Conservation (phyloP, 2,888 invertebrate genomes). For the Liopterus haemorrhoidalis region DNA sequence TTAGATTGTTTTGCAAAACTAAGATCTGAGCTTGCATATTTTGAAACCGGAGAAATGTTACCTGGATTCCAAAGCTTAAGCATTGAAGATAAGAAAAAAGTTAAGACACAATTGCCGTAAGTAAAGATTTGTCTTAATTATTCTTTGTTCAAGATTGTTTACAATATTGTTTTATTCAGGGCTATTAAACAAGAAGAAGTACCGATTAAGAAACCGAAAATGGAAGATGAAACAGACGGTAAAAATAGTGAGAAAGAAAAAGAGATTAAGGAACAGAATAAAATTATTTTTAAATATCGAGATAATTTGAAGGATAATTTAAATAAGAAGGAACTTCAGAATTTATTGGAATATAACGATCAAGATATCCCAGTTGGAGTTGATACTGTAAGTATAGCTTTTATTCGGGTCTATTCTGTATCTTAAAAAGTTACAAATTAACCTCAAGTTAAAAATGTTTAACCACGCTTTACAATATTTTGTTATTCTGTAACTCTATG, state of each 20-base stretch:
- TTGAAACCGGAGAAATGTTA: conserved; percentile 62
- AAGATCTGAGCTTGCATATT: conserved; percentile 67
- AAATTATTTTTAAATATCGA: conserved; percentile 60
- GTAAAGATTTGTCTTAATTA: conserved; percentile 35
- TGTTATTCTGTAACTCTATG: too few relatives aligned
- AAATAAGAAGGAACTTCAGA: conserved; percentile 55
- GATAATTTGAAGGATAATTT: conserved; percentile 57
- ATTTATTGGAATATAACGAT: conserved; percentile 64
- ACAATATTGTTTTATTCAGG: conserved; percentile 33
- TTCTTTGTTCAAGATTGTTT: background rate
- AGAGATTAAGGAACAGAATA: conserved; percentile 65
- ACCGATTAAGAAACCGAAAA: conserved; percentile 65
- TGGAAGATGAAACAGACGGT: conserved; percentile 53
- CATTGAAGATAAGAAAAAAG: conserved; percentile 62
- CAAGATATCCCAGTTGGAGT: conserved; percentile 64
- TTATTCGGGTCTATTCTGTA: conserved; percentile 11
- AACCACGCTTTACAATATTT: too few relatives aligned
- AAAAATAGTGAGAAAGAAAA: conserved; percentile 53
- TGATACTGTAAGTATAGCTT: conserved; percentile 54
- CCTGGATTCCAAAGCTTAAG: conserved; percentile 69
- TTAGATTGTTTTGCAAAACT: conserved; percentile 79
- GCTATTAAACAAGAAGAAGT: conserved; percentile 52
- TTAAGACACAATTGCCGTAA: conserved; percentile 62
- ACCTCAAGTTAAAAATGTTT: too few relatives aligned
- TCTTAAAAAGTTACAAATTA: too few relatives aligned